These are phyloP conservation scores for Carcharodon carcharias DNA, from an alignment of 2,797 vertebrate species.

Conservation along the genomic window DNA sequence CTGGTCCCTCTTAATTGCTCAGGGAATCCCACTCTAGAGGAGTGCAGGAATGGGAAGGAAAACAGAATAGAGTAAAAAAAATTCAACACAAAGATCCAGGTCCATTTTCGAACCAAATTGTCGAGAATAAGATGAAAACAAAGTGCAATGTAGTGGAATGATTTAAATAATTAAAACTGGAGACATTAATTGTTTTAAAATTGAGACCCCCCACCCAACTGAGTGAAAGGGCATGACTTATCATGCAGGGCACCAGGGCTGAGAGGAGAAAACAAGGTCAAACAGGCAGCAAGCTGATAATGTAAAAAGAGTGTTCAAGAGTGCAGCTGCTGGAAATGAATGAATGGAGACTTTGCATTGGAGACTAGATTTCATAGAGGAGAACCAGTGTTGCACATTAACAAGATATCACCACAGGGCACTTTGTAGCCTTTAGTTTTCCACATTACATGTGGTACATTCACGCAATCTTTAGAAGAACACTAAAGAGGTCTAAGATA, in stretches of 20 bases:
- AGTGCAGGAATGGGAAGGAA: not conserved
- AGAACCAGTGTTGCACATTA: not conserved
- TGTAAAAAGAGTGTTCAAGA: not conserved
- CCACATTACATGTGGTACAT: not conserved
- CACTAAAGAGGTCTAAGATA: not conserved
- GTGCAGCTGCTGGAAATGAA: not conserved
- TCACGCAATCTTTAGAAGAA: not conserved
- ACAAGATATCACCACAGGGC: not conserved
- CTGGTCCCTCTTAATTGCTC: not conserved
- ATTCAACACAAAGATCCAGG: not conserved
- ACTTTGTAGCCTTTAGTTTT: not conserved
- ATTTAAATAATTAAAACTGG: not conserved
- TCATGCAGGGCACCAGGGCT: not conserved
- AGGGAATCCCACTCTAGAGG: not conserved
- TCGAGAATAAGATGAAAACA: not conserved
- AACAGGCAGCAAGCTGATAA: not conserved
- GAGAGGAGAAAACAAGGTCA: not conserved
- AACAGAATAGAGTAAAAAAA: not conserved
- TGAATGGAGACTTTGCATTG: not conserved
- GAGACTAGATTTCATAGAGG: not conserved
- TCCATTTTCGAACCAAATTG: not conserved
- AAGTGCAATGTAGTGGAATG: not conserved
- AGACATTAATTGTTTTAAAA: not conserved
- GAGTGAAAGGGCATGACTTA: not conserved
- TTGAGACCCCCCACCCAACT: too few relatives aligned